A percentile compares a stretch with the other conserved stretches of the same genome.
These are phyloP conservation scores for Anguilla marmorata DNA, from an alignment of 2,797 vertebrate species.

Conservation along the genomic window DNA sequence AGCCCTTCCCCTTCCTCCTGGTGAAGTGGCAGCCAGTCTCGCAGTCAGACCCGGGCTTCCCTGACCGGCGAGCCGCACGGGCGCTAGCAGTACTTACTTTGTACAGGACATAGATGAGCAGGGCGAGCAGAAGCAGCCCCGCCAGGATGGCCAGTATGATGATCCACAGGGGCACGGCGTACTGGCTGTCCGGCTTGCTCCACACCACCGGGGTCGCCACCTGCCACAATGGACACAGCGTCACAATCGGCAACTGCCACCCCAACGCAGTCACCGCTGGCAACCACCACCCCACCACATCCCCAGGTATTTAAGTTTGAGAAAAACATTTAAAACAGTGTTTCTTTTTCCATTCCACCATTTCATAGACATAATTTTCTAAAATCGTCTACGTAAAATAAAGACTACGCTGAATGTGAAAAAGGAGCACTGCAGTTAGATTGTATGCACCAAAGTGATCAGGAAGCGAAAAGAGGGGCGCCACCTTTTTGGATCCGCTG, in stretches of 20 bases:
- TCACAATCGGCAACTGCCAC: neutral
- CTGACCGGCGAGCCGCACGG: neutral
- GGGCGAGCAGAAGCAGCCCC: slow-evolving; percentile 85
- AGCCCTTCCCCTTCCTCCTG: no score
- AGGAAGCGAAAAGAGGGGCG: neutral
- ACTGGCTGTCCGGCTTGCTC: slow-evolving; percentile 82
- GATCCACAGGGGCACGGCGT: slow-evolving; percentile 87
- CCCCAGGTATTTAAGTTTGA: neutral
- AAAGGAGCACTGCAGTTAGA: neutral
- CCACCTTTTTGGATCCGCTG: slow-evolving; percentile 78
- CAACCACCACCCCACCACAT: neutral
- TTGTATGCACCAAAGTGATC: neutral
- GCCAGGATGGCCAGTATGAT: slow-evolving; percentile 88
- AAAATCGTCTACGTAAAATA: no score
- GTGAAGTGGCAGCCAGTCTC: no score
- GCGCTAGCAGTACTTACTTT: slow-evolving; percentile 73
- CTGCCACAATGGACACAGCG: slow-evolving; percentile 53
- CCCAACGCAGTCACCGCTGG: neutral
- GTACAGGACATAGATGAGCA: slow-evolving; percentile 90
- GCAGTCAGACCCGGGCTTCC: no score
- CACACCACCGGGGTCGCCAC: slow-evolving; percentile 81
- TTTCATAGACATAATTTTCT: neutral
- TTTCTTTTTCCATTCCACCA: neutral
- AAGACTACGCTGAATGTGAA: no score
- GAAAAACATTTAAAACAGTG: neutral